phyloP scores from a whole-genome alignment of 2,888 invertebrate genomes.

The Drosophila robusta region DNA sequence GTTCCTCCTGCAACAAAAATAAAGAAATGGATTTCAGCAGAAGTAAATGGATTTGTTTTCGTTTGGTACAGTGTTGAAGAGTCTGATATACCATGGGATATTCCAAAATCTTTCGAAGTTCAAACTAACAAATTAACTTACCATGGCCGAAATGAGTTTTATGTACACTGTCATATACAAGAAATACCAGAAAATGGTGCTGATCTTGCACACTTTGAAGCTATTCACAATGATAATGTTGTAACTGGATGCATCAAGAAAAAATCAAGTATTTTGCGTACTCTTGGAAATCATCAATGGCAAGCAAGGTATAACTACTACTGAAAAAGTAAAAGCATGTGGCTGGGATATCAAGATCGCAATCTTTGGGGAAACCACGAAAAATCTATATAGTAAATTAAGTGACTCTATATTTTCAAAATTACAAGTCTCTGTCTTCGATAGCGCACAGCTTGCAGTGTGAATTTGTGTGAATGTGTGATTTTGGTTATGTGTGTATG shows the following conservation, averaged over 20 bases:
- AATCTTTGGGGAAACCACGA: no score
- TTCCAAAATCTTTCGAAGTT: conserved; percentile 87
- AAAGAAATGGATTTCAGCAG: conserved; percentile 89
- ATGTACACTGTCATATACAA: conserved; percentile 90
- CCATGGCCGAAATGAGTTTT: conserved; percentile 92
- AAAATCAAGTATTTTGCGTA: conserved; percentile 76
- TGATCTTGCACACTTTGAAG: conserved; percentile 92
- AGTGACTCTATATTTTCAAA: no score
- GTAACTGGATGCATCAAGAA: conserved; percentile 86
- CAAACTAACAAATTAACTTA: conserved; percentile 87
- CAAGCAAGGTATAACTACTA: conserved; percentile 83
- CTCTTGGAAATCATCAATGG: conserved; percentile 87
- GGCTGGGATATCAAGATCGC: no score
- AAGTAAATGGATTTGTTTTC: conserved; percentile 91
- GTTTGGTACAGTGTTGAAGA: conserved; percentile 93
- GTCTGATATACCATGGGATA: conserved; percentile 89
- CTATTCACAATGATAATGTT: conserved; percentile 89
- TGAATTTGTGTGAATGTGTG: no score
- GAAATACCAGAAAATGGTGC: conserved; percentile 97
- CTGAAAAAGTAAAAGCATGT: neutral
- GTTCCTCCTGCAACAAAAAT: conserved; percentile 90
- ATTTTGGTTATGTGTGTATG: no score
- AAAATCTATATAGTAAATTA: no score
- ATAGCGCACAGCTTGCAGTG: no score
- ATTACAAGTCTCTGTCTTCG: no score